Percentiles rank a stretch among this genome's conserved stretches.
These are phyloP conservation scores for Illadopsis cleaveri DNA, from an alignment of 2,113 vertebrate species.

Conservation along the genomic window DNA sequence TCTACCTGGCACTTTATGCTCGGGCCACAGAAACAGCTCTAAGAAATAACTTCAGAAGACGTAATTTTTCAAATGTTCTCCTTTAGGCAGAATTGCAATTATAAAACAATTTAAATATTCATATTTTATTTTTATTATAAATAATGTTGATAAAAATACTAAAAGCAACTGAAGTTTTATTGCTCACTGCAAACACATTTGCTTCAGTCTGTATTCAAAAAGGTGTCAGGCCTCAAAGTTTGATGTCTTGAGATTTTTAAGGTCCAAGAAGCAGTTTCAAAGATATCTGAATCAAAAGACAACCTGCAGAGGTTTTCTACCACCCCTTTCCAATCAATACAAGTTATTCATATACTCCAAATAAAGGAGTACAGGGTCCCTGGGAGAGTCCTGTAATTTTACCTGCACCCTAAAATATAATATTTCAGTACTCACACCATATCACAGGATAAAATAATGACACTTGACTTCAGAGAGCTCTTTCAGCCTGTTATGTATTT, in stretches of 20 bases:
- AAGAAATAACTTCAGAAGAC: not conserved
- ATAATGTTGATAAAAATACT: not conserved
- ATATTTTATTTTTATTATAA: not conserved
- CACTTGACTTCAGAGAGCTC: not conserved
- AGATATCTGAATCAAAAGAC: not conserved
- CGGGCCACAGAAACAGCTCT: not conserved
- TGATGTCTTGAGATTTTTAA: not conserved
- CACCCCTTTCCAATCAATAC: not conserved
- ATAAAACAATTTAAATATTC: not conserved
- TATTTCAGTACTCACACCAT: not conserved
- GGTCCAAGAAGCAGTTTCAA: not conserved
- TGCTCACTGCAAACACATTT: not conserved
- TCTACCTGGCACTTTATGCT: accelerated
- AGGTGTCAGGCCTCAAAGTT: not conserved
- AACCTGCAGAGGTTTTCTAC: not conserved
- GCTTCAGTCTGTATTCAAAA: not conserved
- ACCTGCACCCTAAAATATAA: not conserved
- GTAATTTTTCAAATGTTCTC: not conserved
- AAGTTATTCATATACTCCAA: accelerated
- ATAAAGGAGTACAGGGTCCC: not conserved
- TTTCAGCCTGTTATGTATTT: not conserved
- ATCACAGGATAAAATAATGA: not conserved
- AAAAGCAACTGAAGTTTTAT: not conserved
- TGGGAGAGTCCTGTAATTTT: not conserved
- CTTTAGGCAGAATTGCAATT: not conserved